These are phyloP conservation scores for Bombus vancouverensis DNA, from an alignment of 1,140 invertebrate species.

Conservation along the genomic window DNA sequence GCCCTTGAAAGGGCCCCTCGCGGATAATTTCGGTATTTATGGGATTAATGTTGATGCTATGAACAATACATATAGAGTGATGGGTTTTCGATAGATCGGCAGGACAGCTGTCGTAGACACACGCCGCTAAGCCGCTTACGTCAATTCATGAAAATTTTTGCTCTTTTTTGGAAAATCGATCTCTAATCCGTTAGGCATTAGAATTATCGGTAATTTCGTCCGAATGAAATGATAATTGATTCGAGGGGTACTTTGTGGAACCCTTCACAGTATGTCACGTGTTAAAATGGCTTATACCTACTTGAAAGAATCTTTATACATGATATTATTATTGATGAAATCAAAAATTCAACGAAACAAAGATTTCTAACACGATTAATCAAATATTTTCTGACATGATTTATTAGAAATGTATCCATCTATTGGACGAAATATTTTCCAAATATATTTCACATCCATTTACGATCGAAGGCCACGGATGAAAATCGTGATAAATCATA, in stretches of 20 bases:
- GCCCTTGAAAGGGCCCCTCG: conserved; percentile 12
- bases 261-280: background rate
- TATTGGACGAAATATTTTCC: too few species aligned
- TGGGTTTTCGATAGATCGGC: conserved; percentile 68
- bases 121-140: conserved; percentile 75
- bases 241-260: conserved; percentile 13
- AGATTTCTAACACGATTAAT: too few species aligned
- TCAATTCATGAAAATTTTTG: conserved; percentile 69
- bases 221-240: conserved; percentile 70
- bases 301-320: background rate
- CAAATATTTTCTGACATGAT: too few species aligned
- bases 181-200: conserved; percentile 69
- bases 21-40: conserved; percentile 76
- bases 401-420: too few species aligned
- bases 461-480: too few species aligned
- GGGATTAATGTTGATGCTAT: conserved; percentile 69
- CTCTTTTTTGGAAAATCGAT: conserved; percentile 74
- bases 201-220: conserved; percentile 66
- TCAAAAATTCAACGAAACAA: background rate
- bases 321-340: background rate
- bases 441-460: too few species aligned
- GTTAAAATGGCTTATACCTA: background rate
- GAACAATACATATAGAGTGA: conserved; percentile 52
- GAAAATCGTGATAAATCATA: too few species aligned
- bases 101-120: conserved; percentile 69